Evolutionary conservation across 2,888 invertebrate species (phyloP).

Genomic region (Calephelis perditalis): DNA sequence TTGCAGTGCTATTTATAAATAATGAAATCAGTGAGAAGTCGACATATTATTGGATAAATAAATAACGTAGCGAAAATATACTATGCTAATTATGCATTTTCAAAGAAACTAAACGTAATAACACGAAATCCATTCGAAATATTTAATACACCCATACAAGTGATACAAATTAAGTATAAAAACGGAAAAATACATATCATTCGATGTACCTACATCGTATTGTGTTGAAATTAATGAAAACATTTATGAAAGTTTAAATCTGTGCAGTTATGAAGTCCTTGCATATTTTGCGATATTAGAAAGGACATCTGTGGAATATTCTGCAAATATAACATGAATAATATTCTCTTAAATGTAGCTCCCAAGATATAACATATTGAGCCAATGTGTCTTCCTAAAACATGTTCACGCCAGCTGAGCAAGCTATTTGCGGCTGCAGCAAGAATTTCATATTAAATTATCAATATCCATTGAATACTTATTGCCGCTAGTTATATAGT

Average conservation of each 20-base stretch:
- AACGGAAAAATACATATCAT: no score
- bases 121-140: no score
- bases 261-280: neutral
- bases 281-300: neutral
- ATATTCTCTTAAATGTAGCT: conserved; percentile 1
- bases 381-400: conserved; percentile 32
- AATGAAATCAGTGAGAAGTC: no score
- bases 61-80: no score
- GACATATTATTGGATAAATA: no score
- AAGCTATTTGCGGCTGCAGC: conserved; percentile 30
- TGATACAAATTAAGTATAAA: no score
- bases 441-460: conserved; percentile 15
- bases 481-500: neutral
- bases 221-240: no score
- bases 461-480: conserved; percentile 25
- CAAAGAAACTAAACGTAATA: no score
- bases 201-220: no score
- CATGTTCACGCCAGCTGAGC: conserved; percentile 30
- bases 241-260: neutral
- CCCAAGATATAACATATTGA: conserved; percentile 29
- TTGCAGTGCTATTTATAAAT: no score
- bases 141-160: no score
- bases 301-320: conserved; percentile 5
- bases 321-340: conserved; percentile 6
- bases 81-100: no score